Conservation (phyloP, 2,113 vertebrate species). For the Cairina moschata region DNA sequence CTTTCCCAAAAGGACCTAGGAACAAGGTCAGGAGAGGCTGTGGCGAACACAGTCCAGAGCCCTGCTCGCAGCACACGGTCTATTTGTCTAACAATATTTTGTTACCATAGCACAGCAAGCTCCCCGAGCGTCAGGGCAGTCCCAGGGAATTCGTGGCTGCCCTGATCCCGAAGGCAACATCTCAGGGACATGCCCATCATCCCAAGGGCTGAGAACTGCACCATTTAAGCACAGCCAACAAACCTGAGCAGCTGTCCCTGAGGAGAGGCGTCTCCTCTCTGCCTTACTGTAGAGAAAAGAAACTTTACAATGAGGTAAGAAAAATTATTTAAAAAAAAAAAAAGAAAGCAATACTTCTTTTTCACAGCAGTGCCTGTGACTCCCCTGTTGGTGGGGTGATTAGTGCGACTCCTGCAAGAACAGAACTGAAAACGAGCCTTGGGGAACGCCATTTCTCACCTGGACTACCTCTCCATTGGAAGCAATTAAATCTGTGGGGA, state of each 20-base stretch:
- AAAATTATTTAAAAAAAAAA: background rate
- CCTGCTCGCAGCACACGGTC: background rate
- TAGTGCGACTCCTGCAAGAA: rapidly evolving
- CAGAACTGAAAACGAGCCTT: rapidly evolving
- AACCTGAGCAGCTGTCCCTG: rapidly evolving
- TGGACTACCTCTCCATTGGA: constrained; percentile 80
- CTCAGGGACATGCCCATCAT: background rate
- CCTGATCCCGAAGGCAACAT: background rate
- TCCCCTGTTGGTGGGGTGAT: background rate
- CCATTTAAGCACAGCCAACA: background rate
- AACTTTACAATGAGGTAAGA: background rate
- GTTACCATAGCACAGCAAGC: background rate
- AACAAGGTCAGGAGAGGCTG: background rate
- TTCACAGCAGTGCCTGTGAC: background rate
- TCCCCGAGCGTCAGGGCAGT: background rate
- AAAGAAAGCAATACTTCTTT: background rate
- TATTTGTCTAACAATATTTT: constrained; percentile 7
- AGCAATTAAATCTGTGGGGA: constrained; percentile 82
- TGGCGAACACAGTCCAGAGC: background rate
- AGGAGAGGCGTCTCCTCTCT: background rate
- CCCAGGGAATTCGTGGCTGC: background rate
- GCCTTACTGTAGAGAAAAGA: background rate
- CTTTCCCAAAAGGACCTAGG: background rate
- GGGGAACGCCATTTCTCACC: constrained; percentile 77
- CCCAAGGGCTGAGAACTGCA: background rate